A percentile compares a stretch with the other conserved stretches of the same genome.
phyloP scores from a whole-genome alignment of 2,888 invertebrate species.

The Hyposoter didymator region DNA sequence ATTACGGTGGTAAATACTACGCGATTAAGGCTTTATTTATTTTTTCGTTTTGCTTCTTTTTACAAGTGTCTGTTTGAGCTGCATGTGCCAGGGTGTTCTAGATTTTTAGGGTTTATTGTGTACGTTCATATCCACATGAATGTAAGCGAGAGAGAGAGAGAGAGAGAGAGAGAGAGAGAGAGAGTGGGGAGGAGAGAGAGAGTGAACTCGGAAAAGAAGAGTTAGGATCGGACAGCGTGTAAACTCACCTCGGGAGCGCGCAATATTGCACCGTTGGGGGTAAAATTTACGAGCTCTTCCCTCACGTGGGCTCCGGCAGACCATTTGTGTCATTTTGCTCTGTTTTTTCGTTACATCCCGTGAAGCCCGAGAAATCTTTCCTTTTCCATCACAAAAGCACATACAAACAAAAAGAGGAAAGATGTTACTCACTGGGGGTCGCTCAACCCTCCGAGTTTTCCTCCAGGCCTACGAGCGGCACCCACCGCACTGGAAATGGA shows the following conservation, averaged over 20 bases:
- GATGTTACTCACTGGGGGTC: constrained; percentile 14
- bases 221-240: constrained; percentile 61
- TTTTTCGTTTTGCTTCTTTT: constrained; percentile 4
- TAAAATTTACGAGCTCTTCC: constrained; percentile 62
- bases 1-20: constrained; percentile 29
- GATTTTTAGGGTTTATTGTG: constrained; percentile 39
- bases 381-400: constrained; percentile 40
- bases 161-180: constrained; percentile 19
- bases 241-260: constrained; percentile 65
- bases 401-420: constrained; percentile 3
- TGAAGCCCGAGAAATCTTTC: constrained; percentile 11
- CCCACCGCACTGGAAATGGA: too few species aligned
- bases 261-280: constrained; percentile 66
- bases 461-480: constrained; percentile 8
- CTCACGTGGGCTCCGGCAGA: constrained; percentile 44
- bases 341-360: constrained; percentile 4
- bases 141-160: constrained; percentile 16
- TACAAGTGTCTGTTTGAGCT: constrained; percentile 16
- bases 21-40: constrained; percentile 25
- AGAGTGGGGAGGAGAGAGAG: constrained; percentile 49
- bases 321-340: constrained; percentile 49
- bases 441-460: constrained; percentile 46
- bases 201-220: constrained; percentile 67
- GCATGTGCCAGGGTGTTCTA: constrained; percentile 29
- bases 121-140: constrained; percentile 14